A percentile compares a stretch with the other conserved stretches of the same genome.
Evolutionary conservation across 2,113 vertebrate species (phyloP).

Genomic region (Oncorhynchus masou): DNA sequence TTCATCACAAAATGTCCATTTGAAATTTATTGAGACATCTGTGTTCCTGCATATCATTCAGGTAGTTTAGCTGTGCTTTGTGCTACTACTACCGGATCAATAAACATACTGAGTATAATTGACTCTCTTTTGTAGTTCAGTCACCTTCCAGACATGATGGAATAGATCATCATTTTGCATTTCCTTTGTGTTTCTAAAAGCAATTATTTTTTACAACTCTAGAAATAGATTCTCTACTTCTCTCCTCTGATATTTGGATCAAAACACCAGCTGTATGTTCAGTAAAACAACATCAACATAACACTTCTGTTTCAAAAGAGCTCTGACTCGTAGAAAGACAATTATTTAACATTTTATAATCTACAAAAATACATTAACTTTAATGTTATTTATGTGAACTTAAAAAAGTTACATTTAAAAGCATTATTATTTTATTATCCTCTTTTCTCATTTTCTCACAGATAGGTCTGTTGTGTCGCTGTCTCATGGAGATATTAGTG

Average conservation of each 20-base stretch:
- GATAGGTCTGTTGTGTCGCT: background rate
- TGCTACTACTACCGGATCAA: constrained; percentile 58
- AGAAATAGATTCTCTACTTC: constrained; percentile 47
- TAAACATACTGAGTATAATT: constrained; percentile 66
- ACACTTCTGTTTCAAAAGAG: constrained; percentile 68
- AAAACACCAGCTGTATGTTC: constrained; percentile 60
- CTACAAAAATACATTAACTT: constrained; percentile 75
- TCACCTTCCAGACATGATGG: constrained; percentile 65
- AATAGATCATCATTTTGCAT: constrained; percentile 55
- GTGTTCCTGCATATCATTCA: constrained; percentile 59
- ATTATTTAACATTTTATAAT: constrained; percentile 79
- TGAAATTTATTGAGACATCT: background rate
- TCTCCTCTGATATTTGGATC: constrained; percentile 62
- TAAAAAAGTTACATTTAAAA: constrained; percentile 75
- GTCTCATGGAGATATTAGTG: background rate
- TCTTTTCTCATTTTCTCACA: background rate
- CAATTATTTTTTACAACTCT: constrained; percentile 58
- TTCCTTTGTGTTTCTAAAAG: constrained; percentile 50
- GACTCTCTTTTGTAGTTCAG: constrained; percentile 66
- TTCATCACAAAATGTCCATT: constrained; percentile 14
- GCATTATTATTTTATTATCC: constrained; percentile 52
- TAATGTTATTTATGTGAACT: constrained; percentile 84
- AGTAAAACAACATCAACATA: constrained; percentile 47
- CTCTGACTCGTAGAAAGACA: constrained; percentile 66
- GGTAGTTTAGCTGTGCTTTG: constrained; percentile 56